phyloP scores from a whole-genome alignment of 2,888 invertebrate species.

The Lasioglossum zephyrum region DNA sequence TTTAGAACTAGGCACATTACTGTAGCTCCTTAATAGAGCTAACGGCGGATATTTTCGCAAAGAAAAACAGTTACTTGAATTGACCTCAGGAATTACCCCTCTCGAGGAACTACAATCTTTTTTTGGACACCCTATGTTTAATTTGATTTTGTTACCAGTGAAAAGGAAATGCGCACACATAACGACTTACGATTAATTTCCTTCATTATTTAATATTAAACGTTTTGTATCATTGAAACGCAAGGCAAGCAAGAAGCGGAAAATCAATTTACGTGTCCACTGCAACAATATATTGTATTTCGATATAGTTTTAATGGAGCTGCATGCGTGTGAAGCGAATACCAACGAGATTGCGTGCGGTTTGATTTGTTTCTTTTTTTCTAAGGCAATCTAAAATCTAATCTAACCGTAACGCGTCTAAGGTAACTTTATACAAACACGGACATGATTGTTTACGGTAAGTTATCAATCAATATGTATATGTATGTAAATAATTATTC shows the following conservation, averaged over 20 bases:
- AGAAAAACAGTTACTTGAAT: too few species aligned
- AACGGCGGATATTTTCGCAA: too few species aligned
- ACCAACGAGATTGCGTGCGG: slow-evolving; percentile 29
- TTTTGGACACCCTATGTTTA: neutral
- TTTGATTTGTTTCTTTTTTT: slow-evolving; percentile 6
- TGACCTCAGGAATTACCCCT: too few species aligned
- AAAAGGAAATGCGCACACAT: slow-evolving; percentile 24
- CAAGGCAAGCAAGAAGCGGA: slow-evolving; percentile 22
- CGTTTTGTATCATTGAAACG: neutral
- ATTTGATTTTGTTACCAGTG: neutral
- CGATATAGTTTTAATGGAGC: slow-evolving; percentile 27
- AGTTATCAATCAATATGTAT: slow-evolving; percentile 47
- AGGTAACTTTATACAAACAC: slow-evolving; percentile 8
- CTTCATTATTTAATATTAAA: neutral
- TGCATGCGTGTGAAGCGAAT: slow-evolving; percentile 56
- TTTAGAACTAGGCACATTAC: too few species aligned
- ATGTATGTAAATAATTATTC: slow-evolving; percentile 20
- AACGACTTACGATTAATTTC: neutral
- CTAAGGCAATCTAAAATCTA: neutral
- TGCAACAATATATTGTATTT: slow-evolving; percentile 16
- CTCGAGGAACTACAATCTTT: too few species aligned
- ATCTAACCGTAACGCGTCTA: neutral
- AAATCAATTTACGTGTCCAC: slow-evolving; percentile 20
- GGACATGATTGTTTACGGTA: slow-evolving; percentile 42
- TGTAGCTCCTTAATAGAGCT: too few species aligned